Conservation (phyloP, 2,797 vertebrate species). For the Onychomys arenicola region DNA sequence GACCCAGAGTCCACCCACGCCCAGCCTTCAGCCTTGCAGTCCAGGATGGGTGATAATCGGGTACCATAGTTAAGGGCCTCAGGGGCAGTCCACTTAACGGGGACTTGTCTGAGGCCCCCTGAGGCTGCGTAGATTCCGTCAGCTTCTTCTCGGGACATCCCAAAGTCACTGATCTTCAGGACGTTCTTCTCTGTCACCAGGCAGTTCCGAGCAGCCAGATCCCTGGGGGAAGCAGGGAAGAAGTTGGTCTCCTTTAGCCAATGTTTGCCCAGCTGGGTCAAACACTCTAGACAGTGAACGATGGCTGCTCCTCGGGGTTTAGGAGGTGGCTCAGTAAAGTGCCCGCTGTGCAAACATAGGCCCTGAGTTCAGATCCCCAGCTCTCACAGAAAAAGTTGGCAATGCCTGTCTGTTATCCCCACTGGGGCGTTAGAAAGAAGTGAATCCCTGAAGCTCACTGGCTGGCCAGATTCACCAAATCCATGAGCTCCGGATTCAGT, state of each 20-base stretch:
- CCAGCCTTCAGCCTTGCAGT: neutral
- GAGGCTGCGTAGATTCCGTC: slow-evolving; percentile 95
- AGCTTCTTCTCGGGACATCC: slow-evolving; percentile 97
- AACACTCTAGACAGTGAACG: accelerated
- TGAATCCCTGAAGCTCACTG: neutral
- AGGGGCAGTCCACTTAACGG: slow-evolving; percentile 97
- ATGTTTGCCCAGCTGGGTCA: neutral
- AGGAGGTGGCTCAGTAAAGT: neutral
- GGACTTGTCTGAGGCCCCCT: slow-evolving; percentile 95
- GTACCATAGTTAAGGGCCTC: slow-evolving; percentile 97
- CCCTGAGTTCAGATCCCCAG: neutral
- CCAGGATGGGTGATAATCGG: neutral
- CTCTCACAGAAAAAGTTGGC: neutral
- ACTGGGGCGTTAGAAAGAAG: neutral
- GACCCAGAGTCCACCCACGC: neutral
- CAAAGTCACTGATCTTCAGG: slow-evolving; percentile 99
- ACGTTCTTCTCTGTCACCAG: slow-evolving; percentile 93
- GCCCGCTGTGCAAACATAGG: neutral
- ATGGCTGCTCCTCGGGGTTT: neutral
- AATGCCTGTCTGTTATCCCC: neutral
- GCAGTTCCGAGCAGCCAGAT: slow-evolving; percentile 98
- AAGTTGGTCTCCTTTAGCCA: neutral
- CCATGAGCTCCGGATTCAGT: neutral
- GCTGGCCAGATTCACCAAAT: neutral
- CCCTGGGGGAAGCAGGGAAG: slow-evolving; percentile 85